phyloP scores from a whole-genome alignment of 2,888 invertebrate genomes.

The Lepidochitona cinerea region DNA sequence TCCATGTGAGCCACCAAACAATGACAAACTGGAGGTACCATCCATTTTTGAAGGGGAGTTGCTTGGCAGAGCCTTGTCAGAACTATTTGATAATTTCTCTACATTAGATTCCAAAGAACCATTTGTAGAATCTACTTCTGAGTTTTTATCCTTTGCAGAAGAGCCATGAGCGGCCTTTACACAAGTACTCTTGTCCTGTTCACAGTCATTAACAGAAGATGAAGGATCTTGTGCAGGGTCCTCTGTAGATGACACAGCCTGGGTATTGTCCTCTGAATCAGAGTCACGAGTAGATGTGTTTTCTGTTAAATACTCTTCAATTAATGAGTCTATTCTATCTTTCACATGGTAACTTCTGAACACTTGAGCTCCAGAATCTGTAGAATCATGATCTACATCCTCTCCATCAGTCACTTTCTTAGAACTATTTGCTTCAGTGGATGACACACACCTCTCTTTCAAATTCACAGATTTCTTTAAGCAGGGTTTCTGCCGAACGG shows the following conservation, averaged over 20 bases:
- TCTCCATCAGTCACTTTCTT: neutral
- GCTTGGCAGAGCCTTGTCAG: neutral
- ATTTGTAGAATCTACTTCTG: neutral
- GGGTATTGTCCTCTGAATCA: slow-evolving; percentile 1
- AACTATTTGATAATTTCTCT: neutral
- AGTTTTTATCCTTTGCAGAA: neutral
- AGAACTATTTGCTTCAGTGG: neutral
- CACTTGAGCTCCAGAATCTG: neutral
- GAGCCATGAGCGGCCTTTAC: neutral
- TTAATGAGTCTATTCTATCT: slow-evolving; percentile 3
- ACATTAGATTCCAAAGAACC: neutral
- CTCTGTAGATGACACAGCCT: slow-evolving; percentile 1
- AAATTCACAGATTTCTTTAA: neutral
- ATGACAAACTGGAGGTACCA: neutral
- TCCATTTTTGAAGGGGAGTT: neutral
- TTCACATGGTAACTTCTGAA: slow-evolving; percentile 1
- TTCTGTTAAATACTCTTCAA: slow-evolving; percentile 4
- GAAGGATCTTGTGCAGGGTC: slow-evolving; percentile 3
- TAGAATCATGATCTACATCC: neutral
- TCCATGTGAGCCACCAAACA: neutral
- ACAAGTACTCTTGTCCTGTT: neutral
- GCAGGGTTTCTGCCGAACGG: neutral
- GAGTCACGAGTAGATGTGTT: neutral
- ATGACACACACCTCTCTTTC: neutral
- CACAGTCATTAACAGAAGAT: slow-evolving; percentile 2